phyloP scores from a whole-genome alignment of 2,113 vertebrate species.

The Mormoops blainvillei region DNA sequence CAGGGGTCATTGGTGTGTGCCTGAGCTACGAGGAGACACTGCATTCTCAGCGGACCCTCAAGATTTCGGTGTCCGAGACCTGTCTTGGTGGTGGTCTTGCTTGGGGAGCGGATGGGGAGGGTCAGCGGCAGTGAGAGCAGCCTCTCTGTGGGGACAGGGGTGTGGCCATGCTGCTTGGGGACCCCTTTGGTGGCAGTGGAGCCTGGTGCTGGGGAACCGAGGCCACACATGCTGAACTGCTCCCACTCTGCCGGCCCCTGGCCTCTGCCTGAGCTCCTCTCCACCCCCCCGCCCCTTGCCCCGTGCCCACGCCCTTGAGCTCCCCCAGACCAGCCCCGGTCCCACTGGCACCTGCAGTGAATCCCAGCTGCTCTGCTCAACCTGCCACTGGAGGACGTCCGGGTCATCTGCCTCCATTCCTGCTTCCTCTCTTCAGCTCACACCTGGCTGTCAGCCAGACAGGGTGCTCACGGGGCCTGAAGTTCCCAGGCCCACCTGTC shows the following conservation, averaged over 20 bases:
- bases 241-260: background rate
- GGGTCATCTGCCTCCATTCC: background rate
- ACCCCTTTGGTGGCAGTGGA: background rate
- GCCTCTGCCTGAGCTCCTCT: background rate
- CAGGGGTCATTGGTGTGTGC: no score
- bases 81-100: background rate
- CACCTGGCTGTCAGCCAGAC: background rate
- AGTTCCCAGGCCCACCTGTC: background rate
- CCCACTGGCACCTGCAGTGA: background rate
- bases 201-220: background rate
- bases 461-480: background rate
- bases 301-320: background rate
- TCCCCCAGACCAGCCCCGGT: background rate
- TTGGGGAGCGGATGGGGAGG: background rate
- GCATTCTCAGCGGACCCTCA: background rate
- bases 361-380: background rate
- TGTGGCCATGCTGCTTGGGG: background rate
- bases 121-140: background rate
- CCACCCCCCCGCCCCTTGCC: no score
- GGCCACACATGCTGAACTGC: background rate
- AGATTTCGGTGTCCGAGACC: background rate
- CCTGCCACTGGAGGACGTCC: background rate
- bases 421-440: background rate
- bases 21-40: background rate
- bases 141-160: accelerated